Conservation (phyloP, 37 sponge, comb jelly and placozoan species). For the Halichondria panicea region DNA sequence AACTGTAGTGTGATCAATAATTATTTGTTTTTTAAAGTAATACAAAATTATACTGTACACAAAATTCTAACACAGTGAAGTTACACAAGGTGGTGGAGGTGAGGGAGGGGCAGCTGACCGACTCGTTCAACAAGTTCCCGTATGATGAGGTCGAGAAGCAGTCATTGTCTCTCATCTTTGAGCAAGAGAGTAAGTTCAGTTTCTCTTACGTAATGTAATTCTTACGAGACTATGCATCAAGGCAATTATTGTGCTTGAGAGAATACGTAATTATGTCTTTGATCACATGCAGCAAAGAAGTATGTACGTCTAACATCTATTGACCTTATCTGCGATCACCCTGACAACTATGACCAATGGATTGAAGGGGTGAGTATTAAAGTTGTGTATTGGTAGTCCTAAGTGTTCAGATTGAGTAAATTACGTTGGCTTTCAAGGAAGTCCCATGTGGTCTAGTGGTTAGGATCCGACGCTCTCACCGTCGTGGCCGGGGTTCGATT, state of each 20-base stretch:
- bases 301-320: constrained; percentile 64
- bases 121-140: constrained; percentile 66
- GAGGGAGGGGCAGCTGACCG: constrained; percentile 63
- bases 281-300: constrained; percentile 14
- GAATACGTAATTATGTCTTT: neutral
- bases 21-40: neutral
- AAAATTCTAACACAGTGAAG: constrained; percentile 16
- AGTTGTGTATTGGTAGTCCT: no score
- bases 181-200: constrained; percentile 39
- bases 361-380: constrained; percentile 63
- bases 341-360: constrained; percentile 46
- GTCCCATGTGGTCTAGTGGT: constrained; percentile 66
- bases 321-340: constrained; percentile 75
- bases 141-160: constrained; percentile 58
- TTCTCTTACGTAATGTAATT: neutral
- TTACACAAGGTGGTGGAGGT: constrained; percentile 63
- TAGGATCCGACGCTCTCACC: constrained; percentile 61
- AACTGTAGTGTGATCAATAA: neutral
- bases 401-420: no score
- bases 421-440: no score
- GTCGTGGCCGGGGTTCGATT: constrained; percentile 60
- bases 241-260: neutral
- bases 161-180: constrained; percentile 78
- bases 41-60: neutral
- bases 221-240: neutral